Conservation (phyloP, 2,113 vertebrate species). For the Cathartes aura region DNA sequence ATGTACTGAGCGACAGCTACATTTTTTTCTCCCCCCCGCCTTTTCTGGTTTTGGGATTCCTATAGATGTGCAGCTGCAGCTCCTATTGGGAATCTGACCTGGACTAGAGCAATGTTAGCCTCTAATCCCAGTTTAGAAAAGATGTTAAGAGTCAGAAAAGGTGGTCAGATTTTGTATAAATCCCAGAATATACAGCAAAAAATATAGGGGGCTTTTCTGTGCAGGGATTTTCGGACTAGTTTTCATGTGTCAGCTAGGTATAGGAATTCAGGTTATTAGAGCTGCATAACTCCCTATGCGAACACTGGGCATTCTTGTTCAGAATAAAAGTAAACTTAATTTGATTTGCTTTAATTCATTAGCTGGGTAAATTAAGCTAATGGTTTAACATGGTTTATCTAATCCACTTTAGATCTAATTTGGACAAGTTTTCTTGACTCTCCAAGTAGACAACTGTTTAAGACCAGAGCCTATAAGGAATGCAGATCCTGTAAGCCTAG, state of each 20-base stretch:
- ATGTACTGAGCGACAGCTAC: not conserved
- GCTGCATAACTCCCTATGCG: not conserved
- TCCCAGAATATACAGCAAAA: not conserved
- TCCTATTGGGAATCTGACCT: not conserved
- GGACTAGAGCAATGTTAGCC: not conserved
- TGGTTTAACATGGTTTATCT: not conserved
- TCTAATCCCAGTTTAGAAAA: not conserved
- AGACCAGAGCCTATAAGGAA: not conserved
- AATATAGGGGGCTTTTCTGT: not conserved
- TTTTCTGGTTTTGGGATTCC: not conserved
- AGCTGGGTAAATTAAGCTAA: not conserved
- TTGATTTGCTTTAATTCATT: not conserved
- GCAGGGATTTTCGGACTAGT: not conserved
- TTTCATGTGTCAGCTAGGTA: not conserved
- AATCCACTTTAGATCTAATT: not conserved
- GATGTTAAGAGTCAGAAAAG: not conserved
- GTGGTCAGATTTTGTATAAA: not conserved
- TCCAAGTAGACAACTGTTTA: not conserved
- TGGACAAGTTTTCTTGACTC: not conserved
- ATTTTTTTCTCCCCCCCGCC: not conserved
- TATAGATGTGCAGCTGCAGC: not conserved
- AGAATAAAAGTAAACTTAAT: not conserved
- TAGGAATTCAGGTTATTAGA: not conserved
- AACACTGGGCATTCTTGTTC: not conserved
- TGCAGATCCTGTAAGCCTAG: not conserved